phyloP scores from a whole-genome alignment of 2,888 invertebrate species.

The Ophion ventricosus region DNA sequence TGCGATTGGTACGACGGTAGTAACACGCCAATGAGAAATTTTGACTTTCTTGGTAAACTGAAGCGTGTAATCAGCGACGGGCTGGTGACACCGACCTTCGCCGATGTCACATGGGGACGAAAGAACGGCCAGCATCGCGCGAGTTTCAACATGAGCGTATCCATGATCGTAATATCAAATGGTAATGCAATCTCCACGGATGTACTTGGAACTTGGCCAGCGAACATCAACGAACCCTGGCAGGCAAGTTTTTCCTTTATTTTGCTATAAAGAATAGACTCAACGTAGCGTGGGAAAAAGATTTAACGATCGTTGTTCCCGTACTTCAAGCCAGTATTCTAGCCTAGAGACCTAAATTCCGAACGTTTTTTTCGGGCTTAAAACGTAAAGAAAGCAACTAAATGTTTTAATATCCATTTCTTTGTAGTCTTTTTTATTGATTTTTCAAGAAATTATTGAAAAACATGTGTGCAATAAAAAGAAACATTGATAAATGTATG shows the following conservation, averaged over 20 bases:
- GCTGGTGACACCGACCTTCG: slow-evolving; percentile 74
- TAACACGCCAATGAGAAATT: slow-evolving; percentile 89
- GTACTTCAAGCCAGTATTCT: too few relatives aligned
- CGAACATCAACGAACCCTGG: slow-evolving; percentile 89
- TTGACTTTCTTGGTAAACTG: slow-evolving; percentile 85
- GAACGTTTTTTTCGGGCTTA: too few relatives aligned
- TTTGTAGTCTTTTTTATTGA: too few relatives aligned
- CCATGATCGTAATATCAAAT: slow-evolving; percentile 87
- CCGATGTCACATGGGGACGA: slow-evolving; percentile 74
- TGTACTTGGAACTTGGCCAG: slow-evolving; percentile 90
- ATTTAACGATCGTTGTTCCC: background rate
- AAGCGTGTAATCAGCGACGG: slow-evolving; percentile 62
- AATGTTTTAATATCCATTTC: too few relatives aligned
- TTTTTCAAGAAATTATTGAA: too few relatives aligned
- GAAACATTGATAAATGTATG: too few relatives aligned
- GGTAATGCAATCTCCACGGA: slow-evolving; percentile 90
- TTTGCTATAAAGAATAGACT: background rate
- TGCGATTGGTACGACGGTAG: slow-evolving; percentile 92
- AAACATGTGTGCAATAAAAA: too few relatives aligned
- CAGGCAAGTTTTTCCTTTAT: slow-evolving; percentile 77
- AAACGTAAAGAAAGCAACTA: too few relatives aligned
- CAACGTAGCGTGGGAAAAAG: background rate
- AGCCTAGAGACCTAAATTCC: too few relatives aligned
- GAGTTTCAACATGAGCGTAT: slow-evolving; percentile 74
- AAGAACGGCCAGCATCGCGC: slow-evolving; percentile 78